These are phyloP conservation scores for Formica exsecta DNA, from an alignment of 1,140 invertebrate genomes.

Conservation along the genomic window DNA sequence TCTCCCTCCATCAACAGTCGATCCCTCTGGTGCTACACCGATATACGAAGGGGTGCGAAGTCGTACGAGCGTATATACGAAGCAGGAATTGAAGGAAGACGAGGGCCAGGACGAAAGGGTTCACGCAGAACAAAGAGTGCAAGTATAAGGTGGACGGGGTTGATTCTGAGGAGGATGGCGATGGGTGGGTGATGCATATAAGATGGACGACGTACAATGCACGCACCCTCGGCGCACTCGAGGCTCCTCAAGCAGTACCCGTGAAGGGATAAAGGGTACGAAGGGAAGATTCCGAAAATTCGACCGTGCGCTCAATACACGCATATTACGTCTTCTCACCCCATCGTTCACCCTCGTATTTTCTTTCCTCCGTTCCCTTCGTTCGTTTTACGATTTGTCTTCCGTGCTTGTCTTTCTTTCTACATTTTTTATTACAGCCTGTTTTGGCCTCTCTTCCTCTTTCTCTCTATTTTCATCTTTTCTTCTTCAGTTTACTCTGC, in stretches of 20 bases:
- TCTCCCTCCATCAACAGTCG: conserved; percentile 64
- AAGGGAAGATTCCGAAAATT: conserved; percentile 82
- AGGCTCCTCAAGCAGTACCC: conserved; percentile 81
- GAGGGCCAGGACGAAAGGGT: conserved; percentile 74
- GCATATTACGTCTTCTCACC: conserved; percentile 48
- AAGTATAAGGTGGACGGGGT: conserved; percentile 80
- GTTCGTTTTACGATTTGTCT: not conserved
- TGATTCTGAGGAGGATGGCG: conserved; percentile 64
- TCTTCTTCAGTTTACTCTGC: not conserved
- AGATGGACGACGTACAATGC: conserved; percentile 83
- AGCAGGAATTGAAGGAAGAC: conserved; percentile 74
- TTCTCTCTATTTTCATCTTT: not conserved
- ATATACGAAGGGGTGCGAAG: conserved; percentile 78
- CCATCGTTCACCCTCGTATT: conserved; percentile 58
- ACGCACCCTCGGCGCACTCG: conserved; percentile 81
- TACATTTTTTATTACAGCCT: not conserved
- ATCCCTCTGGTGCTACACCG: conserved; percentile 66
- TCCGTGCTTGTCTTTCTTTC: conserved; percentile 24
- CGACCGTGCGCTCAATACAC: conserved; percentile 79
- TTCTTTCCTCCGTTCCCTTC: conserved; percentile 55
- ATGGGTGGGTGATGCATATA: conserved; percentile 82
- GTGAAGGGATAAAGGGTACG: conserved; percentile 69
- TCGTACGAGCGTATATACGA: conserved; percentile 76
- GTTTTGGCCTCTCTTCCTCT: not conserved
- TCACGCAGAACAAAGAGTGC: conserved; percentile 80